phyloP scores from a whole-genome alignment of 2,113 vertebrate species.

The Helogale parvula region DNA sequence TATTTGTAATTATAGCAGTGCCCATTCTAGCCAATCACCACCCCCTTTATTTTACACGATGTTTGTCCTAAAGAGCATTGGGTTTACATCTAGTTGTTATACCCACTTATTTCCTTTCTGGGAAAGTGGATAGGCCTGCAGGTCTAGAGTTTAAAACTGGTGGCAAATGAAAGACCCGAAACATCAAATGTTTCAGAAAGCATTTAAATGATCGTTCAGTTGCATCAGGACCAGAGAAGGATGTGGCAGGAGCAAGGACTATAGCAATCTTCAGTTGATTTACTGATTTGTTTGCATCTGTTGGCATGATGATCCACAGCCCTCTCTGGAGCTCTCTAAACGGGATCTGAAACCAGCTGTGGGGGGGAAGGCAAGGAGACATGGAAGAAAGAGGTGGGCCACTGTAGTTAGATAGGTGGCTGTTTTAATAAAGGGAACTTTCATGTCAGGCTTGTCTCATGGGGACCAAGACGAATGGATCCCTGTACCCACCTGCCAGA shows the following conservation, averaged over 20 bases:
- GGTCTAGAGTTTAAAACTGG: neutral
- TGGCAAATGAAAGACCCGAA: neutral
- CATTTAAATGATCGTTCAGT: neutral
- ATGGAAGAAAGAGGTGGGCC: neutral
- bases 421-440: neutral
- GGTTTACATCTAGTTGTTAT: neutral
- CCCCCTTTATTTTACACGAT: neutral
- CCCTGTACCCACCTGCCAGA: neutral
- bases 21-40: neutral
- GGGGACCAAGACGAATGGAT: neutral
- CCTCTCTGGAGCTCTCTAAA: neutral
- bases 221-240: neutral
- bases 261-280: neutral
- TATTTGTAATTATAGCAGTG: neutral
- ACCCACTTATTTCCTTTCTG: neutral
- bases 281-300: neutral
- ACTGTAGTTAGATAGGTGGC: neutral
- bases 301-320: neutral
- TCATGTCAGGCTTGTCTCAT: neutral
- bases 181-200: neutral
- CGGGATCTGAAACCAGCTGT: neutral
- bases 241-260: fast-evolving
- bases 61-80: neutral
- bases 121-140: neutral
- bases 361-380: neutral